Evolutionary conservation across 2,113 vertebrate genomes (phyloP).

Genomic region (Phainopepla nitens): DNA sequence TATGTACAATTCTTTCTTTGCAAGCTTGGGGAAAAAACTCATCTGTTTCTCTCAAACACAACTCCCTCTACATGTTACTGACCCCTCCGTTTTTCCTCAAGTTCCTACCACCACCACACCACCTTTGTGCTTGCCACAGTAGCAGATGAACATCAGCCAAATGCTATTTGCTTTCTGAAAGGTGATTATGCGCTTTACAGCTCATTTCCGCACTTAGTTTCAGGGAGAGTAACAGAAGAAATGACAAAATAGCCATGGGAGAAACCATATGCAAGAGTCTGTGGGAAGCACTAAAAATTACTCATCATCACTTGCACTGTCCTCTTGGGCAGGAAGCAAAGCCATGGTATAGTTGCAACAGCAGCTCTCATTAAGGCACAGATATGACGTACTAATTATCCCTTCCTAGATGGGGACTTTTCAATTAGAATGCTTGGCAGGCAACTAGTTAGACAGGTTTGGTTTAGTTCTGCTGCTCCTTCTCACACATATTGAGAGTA

Average conservation of each 20-base stretch:
- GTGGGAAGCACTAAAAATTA: not conserved
- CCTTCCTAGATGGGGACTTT: not conserved
- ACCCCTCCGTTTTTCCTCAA: not conserved
- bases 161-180: not conserved
- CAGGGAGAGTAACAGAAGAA: not conserved
- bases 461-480: not conserved
- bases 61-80: not conserved
- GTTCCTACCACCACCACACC: not conserved
- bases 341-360: fast-evolving
- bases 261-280: not conserved
- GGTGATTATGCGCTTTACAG: not conserved
- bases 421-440: not conserved
- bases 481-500: not conserved
- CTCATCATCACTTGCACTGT: not conserved
- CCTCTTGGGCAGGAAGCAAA: not conserved
- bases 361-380: not conserved
- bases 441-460: not conserved
- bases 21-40: not conserved
- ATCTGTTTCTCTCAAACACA: not conserved
- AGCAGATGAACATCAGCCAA: not conserved
- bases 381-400: not conserved
- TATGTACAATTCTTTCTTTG: not conserved
- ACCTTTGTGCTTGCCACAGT: not conserved
- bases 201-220: not conserved
- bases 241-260: not conserved